Percentiles rank a stretch among this genome's conserved stretches.
These are phyloP conservation scores for Echeneis naucrates DNA, from an alignment of 2,797 vertebrate genomes.

Conservation along the genomic window DNA sequence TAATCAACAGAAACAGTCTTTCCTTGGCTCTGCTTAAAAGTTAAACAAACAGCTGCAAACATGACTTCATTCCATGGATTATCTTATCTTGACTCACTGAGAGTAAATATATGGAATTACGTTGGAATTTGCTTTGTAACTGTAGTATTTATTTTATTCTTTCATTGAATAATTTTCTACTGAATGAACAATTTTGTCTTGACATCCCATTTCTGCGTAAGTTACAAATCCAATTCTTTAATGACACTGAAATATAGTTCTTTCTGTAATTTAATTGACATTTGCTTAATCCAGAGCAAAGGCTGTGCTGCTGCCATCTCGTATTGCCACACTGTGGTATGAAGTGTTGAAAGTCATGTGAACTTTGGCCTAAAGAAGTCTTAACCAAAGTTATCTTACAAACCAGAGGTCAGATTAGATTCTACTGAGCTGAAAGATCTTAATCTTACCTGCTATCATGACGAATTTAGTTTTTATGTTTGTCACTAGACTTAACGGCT, in stretches of 20 bases:
- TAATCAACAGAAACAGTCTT: conserved; percentile 24
- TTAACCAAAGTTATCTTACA: conserved; percentile 45
- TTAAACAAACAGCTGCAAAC: conserved; percentile 16
- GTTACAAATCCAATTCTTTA: background rate
- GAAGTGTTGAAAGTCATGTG: conserved; percentile 73
- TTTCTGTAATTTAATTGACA: conserved; percentile 4
- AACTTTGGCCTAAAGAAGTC: conserved; percentile 69
- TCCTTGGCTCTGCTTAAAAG: conserved; percentile 1
- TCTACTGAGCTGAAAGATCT: conserved; percentile 22
- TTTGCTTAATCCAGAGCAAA: conserved; percentile 59
- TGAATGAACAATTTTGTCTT: background rate
- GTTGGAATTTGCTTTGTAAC: background rate
- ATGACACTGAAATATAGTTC: background rate
- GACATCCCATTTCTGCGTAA: conserved; percentile 21
- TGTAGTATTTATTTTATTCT: background rate
- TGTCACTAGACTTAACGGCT: background rate
- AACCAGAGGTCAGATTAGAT: conserved; percentile 29
- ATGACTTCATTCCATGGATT: background rate
- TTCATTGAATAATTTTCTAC: background rate
- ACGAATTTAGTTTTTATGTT: background rate
- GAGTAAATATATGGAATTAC: background rate
- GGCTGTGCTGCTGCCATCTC: conserved; percentile 32
- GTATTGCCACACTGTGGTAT: conserved; percentile 60
- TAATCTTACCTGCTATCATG: conserved; percentile 19
- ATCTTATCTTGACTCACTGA: background rate